Base-by-base conservation (phyloP, 2,113 vertebrate genomes). In the Centropus unirufus region DNA sequence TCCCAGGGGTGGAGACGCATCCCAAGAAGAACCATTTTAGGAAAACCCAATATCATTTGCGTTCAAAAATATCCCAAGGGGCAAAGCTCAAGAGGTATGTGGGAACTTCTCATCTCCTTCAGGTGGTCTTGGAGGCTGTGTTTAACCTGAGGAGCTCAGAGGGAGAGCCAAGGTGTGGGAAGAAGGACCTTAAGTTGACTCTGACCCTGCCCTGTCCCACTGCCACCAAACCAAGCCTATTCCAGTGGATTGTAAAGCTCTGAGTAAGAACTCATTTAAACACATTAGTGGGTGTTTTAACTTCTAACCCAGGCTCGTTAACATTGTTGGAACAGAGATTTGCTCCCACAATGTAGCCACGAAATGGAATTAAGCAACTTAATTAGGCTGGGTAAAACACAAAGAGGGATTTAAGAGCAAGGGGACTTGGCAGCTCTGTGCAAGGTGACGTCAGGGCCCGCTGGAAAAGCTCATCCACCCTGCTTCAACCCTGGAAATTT, bases 351-450 rank as follows among this genome's bases (percentile, higher is more conserved):
- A 39, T n/a, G 4, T 6, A 75, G 49, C 61, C 51, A 92, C 67
- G 5, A 86, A 89, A 95, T 82, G 69, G 84, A 92, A 96, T 95
- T 59, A 87, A 95, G 62, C 59, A 73, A 68, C 47, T 96, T 95
- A 86, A 95, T 97, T 93, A 87, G 89, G n/a, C 82, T 83, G 87
- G 67, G 84, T 22, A 55, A n/a, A 90, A 32, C 82, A 96, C 82
- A 96, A 82, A 93, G 87, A 90, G 68, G 94, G 77, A 80, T 90
- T 93, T 90, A 89, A 42, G 72, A 87, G 76, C 4, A 6, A 19
- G 79, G 62, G 51, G 34, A 70, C 76, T 94, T 95, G 94, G 92
- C 73, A 0, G 55, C 91, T 64, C 67, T 47, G 67, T 14, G 47
- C 42, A 5, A 67, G 47, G 47, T 95, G 90, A 93, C 9, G 32